These are phyloP conservation scores for Otolemur crassicaudatus DNA, from an alignment of 2,797 vertebrate species.

Conservation along the genomic window DNA sequence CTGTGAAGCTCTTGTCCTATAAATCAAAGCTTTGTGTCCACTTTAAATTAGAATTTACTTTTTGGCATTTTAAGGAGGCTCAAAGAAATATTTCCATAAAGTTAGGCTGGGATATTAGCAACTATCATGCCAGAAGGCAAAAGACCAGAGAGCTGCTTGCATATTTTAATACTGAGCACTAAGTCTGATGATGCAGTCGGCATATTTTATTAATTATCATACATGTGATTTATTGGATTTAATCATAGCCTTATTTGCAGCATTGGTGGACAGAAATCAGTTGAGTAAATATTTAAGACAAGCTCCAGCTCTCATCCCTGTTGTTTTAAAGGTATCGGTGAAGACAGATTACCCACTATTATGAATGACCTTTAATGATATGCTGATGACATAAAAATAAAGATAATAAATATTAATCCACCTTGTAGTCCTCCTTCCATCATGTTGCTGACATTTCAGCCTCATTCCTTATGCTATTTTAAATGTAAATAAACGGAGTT, in stretches of 20 bases:
- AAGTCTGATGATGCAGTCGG: not conserved
- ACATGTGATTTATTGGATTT: not conserved
- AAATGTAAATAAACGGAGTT: constrained; percentile 62
- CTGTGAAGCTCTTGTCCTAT: fast-evolving
- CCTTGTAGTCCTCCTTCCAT: constrained; percentile 4
- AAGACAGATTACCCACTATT: constrained; percentile 24
- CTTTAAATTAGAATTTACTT: not conserved
- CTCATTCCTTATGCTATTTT: constrained; percentile 65
- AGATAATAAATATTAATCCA: not conserved
- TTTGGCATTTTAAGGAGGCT: not conserved
- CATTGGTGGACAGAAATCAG: constrained; percentile 22
- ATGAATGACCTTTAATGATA: not conserved
- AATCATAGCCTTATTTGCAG: constrained; percentile 50
- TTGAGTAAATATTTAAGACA: not conserved
- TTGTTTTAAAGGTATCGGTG: constrained; percentile 10
- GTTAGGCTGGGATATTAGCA: not conserved
- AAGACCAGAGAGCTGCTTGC: not conserved
- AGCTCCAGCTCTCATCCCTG: not conserved
- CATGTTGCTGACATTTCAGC: not conserved
- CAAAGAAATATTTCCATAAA: not conserved
- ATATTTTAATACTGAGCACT: not conserved
- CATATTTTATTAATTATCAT: not conserved
- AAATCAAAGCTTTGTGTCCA: not conserved
- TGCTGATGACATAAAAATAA: constrained; percentile 31
- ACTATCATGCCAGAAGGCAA: constrained; percentile 2